A percentile compares a stretch with the other conserved stretches of the same genome.
phyloP scores from a whole-genome alignment of 2,113 vertebrate genomes.

The Spermophilus dauricus region DNA sequence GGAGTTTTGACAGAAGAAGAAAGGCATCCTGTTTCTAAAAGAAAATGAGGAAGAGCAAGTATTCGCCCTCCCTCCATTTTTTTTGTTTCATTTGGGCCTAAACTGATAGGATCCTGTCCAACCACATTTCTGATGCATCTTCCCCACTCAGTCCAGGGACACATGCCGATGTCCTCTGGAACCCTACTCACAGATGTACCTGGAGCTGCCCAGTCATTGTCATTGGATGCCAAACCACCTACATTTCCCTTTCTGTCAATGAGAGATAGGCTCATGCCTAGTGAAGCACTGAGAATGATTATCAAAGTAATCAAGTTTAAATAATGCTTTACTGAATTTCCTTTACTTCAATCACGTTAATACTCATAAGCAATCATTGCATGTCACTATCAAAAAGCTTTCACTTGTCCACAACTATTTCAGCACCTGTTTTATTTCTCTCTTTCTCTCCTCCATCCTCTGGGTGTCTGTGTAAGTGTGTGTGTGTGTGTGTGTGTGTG shows the following conservation, averaged over 20 bases:
- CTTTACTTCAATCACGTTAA: neutral
- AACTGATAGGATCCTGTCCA: neutral
- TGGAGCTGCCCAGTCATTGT: neutral
- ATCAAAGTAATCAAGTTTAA: neutral
- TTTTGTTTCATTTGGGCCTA: neutral
- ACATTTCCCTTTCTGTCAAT: neutral
- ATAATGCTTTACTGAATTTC: neutral
- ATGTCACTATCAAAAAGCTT: neutral
- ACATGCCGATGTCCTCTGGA: neutral
- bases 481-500: neutral
- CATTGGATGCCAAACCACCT: neutral
- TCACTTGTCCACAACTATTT: neutral
- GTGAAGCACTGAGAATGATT: neutral
- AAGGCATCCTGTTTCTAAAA: neutral
- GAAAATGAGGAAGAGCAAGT: neutral
- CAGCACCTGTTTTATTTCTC: neutral
- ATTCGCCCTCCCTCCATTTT: neutral
- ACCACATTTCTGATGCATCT: neutral
- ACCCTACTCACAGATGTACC: neutral
- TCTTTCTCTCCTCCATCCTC: too few species aligned
- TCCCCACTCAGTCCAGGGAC: neutral
- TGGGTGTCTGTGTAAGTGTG: neutral
- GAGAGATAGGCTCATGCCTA: neutral
- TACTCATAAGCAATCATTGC: too few species aligned
- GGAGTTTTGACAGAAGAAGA: neutral